Evolutionary conservation across 2,888 invertebrate genomes (phyloP).

Genomic region (Operophtera brumata): DNA sequence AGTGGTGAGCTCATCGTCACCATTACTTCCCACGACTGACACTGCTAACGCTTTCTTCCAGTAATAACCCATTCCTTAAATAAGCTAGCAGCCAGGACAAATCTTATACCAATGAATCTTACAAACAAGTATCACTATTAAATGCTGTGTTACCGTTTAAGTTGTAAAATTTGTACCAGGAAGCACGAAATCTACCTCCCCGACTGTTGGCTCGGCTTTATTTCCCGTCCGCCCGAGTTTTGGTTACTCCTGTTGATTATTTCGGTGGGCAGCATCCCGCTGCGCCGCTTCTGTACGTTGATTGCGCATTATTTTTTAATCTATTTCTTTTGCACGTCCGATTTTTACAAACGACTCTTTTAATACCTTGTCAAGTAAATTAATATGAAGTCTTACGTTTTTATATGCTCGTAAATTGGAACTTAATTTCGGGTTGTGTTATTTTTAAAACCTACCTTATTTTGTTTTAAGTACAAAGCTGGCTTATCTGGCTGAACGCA

Average conservation of each 20-base stretch:
- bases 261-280: constrained; percentile 69
- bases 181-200: background rate
- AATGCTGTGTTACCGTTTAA: background rate
- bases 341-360: constrained; percentile 24
- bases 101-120: too few relatives aligned
- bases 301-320: constrained; percentile 57
- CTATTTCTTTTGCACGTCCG: constrained; percentile 36
- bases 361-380: constrained; percentile 32
- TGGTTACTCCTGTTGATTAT: constrained; percentile 75
- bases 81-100: too few relatives aligned
- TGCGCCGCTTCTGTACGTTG: constrained; percentile 64
- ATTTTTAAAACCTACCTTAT: background rate
- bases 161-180: background rate
- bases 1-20: too few relatives aligned
- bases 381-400: constrained; percentile 17
- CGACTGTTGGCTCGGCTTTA: constrained; percentile 10
- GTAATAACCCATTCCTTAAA: too few relatives aligned
- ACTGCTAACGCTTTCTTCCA: too few relatives aligned
- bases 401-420: constrained; percentile 17
- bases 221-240: constrained; percentile 36
- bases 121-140: too few relatives aligned
- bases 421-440: constrained; percentile 5
- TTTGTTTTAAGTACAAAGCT: background rate
- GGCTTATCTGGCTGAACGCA: too few relatives aligned
- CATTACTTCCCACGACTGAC: too few relatives aligned